These are phyloP conservation scores for Drosophila neonasuta DNA, from an alignment of 2,888 invertebrate genomes.

Conservation along the genomic window DNA sequence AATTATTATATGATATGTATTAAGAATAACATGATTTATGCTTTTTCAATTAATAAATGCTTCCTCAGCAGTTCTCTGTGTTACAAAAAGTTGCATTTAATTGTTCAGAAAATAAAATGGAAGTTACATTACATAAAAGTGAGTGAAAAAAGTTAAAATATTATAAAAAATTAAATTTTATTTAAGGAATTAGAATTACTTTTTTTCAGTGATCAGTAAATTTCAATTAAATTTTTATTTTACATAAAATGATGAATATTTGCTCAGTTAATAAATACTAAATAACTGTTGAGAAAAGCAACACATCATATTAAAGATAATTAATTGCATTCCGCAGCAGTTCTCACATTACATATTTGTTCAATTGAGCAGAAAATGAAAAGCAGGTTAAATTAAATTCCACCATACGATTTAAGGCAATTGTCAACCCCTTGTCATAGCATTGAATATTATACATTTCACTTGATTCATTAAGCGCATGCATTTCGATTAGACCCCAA, in stretches of 20 bases:
- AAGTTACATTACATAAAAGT: too few species aligned
- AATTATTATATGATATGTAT: too few species aligned
- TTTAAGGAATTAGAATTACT: too few species aligned
- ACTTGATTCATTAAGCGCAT: conserved; percentile 8
- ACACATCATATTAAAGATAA: not conserved
- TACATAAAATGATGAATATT: too few species aligned
- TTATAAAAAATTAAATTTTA: too few species aligned
- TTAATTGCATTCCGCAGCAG: not conserved
- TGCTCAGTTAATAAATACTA: not conserved
- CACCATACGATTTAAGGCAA: not conserved
- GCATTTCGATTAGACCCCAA: conserved; percentile 19
- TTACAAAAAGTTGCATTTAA: too few species aligned
- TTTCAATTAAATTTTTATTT: too few species aligned
- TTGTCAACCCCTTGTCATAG: not conserved
- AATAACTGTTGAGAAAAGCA: not conserved
- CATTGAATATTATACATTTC: conserved; percentile 5
- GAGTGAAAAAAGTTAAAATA: not conserved
- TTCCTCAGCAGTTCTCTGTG: too few species aligned
- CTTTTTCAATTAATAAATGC: too few species aligned
- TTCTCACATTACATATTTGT: not conserved
- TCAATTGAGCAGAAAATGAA: conserved; percentile 1
- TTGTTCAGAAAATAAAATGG: too few species aligned
- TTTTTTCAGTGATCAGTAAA: too few species aligned
- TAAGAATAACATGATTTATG: too few species aligned
- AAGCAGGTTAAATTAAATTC: conserved; percentile 9